phyloP scores from a whole-genome alignment of 1,140 invertebrate genomes.

The Bombus affinis region DNA sequence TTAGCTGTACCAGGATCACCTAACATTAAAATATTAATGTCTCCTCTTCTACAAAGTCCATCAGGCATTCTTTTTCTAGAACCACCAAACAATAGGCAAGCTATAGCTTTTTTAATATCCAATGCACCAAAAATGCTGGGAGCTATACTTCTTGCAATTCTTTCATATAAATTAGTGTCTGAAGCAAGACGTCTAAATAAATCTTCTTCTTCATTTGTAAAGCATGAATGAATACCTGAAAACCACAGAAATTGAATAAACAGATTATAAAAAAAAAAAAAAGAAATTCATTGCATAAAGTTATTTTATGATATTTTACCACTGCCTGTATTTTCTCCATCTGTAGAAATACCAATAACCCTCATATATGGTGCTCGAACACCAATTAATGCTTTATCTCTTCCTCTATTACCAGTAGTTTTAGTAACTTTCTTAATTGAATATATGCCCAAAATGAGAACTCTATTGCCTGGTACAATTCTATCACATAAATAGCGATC shows the following conservation, averaged over 20 bases:
- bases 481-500: slow-evolving; percentile 97
- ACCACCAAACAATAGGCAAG: slow-evolving; percentile 97
- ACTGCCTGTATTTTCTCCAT: slow-evolving; percentile 87
- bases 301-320: slow-evolving; percentile 84
- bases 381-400: slow-evolving; percentile 94
- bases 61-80: slow-evolving; percentile 96
- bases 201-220: slow-evolving; percentile 96
- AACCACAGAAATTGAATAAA: not conserved
- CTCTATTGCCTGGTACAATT: slow-evolving; percentile 97
- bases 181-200: slow-evolving; percentile 93
- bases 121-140: slow-evolving; percentile 97
- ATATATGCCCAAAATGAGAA: slow-evolving; percentile 97
- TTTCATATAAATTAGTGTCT: slow-evolving; percentile 94
- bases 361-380: slow-evolving; percentile 97
- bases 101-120: slow-evolving; percentile 99
- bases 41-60: slow-evolving; percentile 96
- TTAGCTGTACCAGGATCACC: slow-evolving; percentile 99
- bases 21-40: slow-evolving; percentile 97
- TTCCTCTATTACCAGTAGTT: slow-evolving; percentile 84
- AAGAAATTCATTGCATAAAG: slow-evolving; percentile 49
- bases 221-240: slow-evolving; percentile 76
- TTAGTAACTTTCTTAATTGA: slow-evolving; percentile 96
- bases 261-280: no score
- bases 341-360: slow-evolving; percentile 95
- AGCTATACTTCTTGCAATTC: slow-evolving; percentile 95